phyloP scores from a whole-genome alignment of 2,113 vertebrate species.

The Oenanthe melanoleuca region DNA sequence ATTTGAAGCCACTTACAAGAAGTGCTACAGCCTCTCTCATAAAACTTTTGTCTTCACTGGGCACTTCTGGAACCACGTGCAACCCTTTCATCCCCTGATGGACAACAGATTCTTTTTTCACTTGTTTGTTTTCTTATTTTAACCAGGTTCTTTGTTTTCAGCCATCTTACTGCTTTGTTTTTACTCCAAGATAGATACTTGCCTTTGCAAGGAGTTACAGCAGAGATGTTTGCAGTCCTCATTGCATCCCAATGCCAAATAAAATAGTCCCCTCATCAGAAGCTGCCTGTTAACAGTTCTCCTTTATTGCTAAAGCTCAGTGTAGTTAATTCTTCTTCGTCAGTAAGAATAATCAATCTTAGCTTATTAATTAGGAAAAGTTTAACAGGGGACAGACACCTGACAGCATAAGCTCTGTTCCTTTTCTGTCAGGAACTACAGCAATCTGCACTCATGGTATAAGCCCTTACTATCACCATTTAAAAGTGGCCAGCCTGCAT shows the following conservation, averaged over 20 bases:
- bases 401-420: background rate
- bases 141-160: constrained; percentile 38
- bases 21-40: background rate
- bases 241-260: constrained; percentile 41
- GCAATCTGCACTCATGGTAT: background rate
- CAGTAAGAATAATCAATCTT: constrained; percentile 65
- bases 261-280: constrained; percentile 59
- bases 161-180: background rate
- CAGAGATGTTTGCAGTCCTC: constrained; percentile 70
- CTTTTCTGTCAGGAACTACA: background rate
- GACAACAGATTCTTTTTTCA: background rate
- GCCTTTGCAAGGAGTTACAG: constrained; percentile 44
- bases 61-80: background rate
- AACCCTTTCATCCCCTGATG: constrained; percentile 15
- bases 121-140: constrained; percentile 47
- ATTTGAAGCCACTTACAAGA: constrained; percentile 21
- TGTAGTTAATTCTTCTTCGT: constrained; percentile 67
- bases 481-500: background rate
- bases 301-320: constrained; percentile 62
- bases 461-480: constrained; percentile 14
- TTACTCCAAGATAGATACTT: constrained; percentile 24
- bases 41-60: constrained; percentile 2
- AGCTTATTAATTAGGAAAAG: constrained; percentile 54
- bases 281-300: constrained; percentile 68
- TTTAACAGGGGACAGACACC: constrained; percentile 22